A percentile compares a stretch with the other conserved stretches of the same genome.
Evolutionary conservation across 1,140 invertebrate species (phyloP).

Genomic region (Ceratina australensis): DNA sequence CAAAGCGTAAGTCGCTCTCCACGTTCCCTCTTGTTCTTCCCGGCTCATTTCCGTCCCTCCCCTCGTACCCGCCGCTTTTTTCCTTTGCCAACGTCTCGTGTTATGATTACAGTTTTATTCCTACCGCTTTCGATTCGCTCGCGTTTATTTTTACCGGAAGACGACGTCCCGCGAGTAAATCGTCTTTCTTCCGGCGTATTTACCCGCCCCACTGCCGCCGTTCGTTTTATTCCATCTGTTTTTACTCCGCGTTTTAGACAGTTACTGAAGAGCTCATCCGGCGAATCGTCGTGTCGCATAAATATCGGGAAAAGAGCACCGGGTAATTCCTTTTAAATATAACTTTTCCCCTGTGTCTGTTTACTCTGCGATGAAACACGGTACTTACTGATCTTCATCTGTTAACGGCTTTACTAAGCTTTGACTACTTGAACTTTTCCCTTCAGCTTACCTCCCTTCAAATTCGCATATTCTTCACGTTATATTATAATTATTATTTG

Average conservation of each 20-base stretch:
- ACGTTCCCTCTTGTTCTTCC: not conserved
- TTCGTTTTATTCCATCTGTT: not conserved
- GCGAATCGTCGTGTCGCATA: not conserved
- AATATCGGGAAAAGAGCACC: not conserved
- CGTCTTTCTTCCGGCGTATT: not conserved
- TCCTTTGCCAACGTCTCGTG: too few relatives aligned
- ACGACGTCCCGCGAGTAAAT: not conserved
- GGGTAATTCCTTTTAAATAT: slow-evolving; percentile 19
- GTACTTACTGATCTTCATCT: not conserved
- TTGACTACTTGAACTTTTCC: not conserved
- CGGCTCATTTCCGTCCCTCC: not conserved
- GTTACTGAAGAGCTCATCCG: not conserved
- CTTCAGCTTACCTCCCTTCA: not conserved
- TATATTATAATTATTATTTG: too few relatives aligned
- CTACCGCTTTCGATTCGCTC: slow-evolving; percentile 8
- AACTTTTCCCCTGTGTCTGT: not conserved
- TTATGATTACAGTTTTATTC: slow-evolving; percentile 14
- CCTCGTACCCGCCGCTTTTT: not conserved
- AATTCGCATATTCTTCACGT: too few relatives aligned
- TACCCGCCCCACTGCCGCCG: not conserved
- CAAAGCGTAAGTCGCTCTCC: not conserved
- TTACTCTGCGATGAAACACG: not conserved
- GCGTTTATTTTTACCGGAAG: slow-evolving; percentile 9
- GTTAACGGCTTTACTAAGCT: not conserved
- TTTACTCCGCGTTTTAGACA: not conserved